Percentiles rank a stretch among this genome's conserved stretches.
Evolutionary conservation across 2,888 invertebrate genomes (phyloP).

Genomic region (Hyles lineata): DNA sequence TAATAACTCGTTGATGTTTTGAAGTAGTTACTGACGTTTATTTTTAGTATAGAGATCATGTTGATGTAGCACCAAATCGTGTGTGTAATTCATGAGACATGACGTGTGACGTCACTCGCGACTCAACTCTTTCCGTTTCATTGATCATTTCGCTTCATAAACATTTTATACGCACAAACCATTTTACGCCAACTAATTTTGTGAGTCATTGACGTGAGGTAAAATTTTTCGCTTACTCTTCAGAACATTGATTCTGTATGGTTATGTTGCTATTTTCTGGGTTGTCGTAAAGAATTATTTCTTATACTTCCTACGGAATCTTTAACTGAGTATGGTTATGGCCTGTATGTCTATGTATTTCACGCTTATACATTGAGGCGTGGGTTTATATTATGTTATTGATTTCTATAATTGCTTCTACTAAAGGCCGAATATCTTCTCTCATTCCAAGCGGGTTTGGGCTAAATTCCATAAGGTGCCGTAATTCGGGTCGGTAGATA

Average conservation of each 20-base stretch:
- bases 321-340: background rate
- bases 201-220: slow-evolving; percentile 16
- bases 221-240: slow-evolving; percentile 15
- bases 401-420: background rate
- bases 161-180: slow-evolving; percentile 21
- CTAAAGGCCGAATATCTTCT: background rate
- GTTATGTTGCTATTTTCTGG: slow-evolving; percentile 8
- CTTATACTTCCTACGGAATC: background rate
- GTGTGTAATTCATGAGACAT: slow-evolving; percentile 35
- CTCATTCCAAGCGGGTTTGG: background rate
- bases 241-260: slow-evolving; percentile 19
- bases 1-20: background rate
- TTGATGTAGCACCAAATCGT: slow-evolving; percentile 36
- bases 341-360: background rate
- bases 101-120: slow-evolving; percentile 27
- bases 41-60: slow-evolving; percentile 32
- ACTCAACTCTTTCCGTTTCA: slow-evolving; percentile 27
- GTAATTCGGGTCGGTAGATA: background rate
- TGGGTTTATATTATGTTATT: background rate
- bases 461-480: background rate
- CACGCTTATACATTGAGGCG: too few species aligned
- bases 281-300: background rate
- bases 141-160: slow-evolving; percentile 24
- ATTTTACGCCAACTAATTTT: slow-evolving; percentile 31
- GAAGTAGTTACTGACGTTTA: background rate